Conservation (phyloP, 2,888 invertebrate species). For the Lacanobia wlatinum region DNA sequence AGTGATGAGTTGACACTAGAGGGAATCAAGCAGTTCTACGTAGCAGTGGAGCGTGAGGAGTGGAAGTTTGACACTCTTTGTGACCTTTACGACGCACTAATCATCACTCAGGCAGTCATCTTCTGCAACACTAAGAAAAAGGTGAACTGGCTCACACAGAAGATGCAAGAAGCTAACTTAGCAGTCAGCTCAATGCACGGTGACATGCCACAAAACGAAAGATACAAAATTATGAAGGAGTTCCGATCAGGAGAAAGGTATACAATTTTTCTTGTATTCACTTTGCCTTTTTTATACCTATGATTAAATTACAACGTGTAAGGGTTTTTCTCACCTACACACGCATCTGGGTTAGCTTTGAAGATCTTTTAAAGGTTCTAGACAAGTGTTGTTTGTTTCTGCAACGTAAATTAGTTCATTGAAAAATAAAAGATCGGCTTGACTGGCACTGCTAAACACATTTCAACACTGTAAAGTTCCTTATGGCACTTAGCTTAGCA, state of each 20-base stretch:
- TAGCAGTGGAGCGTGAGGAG: constrained; percentile 99
- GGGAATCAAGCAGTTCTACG: constrained; percentile 99
- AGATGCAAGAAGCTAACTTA: constrained; percentile 99
- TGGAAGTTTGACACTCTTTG: constrained; percentile 99
- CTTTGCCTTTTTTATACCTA: too few species aligned
- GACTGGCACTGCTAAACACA: too few species aligned
- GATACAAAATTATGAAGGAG: constrained; percentile 99
- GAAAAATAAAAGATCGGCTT: too few species aligned
- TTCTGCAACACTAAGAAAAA: constrained; percentile 99
- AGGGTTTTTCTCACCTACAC: too few species aligned
- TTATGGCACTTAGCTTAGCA: too few species aligned
- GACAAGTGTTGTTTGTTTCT: too few species aligned
- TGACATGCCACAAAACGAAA: constrained; percentile 99
- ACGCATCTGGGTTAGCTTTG: too few species aligned
- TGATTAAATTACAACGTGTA: too few species aligned
- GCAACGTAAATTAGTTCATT: too few species aligned
- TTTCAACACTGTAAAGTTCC: too few species aligned
- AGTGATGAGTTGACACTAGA: constrained; percentile 99
- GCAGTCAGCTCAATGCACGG: constrained; percentile 99
- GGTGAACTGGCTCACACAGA: constrained; percentile 99
- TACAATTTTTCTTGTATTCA: constrained; percentile 26
- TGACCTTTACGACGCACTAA: constrained; percentile 99
- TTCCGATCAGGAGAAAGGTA: constrained; percentile 98
- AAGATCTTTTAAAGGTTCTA: too few species aligned
- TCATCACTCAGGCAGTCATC: constrained; percentile 99